A percentile compares a stretch with the other conserved stretches of the same genome.
Evolutionary conservation across 2,113 vertebrate genomes (phyloP).

Genomic region (Notechis scutatus): DNA sequence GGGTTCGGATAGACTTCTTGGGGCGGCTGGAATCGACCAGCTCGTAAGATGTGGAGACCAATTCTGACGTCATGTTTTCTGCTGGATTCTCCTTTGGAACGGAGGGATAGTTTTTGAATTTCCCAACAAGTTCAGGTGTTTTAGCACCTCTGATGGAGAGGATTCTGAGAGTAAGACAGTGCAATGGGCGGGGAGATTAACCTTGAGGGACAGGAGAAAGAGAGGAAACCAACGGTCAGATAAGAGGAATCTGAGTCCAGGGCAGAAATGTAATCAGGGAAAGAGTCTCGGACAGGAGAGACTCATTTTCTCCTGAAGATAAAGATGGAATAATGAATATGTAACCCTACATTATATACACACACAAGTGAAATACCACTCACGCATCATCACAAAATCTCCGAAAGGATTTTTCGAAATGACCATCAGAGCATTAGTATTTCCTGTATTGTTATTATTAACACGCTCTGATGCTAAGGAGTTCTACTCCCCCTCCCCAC

Average conservation of each 20-base stretch:
- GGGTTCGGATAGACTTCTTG: neutral
- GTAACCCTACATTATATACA: too few relatives aligned
- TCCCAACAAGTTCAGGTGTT: neutral
- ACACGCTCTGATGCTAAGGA: too few relatives aligned
- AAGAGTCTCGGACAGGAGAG: neutral
- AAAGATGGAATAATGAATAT: neutral
- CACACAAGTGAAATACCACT: too few relatives aligned
- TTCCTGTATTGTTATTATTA: too few relatives aligned
- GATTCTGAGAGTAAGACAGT: neutral
- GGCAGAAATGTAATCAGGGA: neutral
- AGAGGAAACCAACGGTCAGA: neutral
- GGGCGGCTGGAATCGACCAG: neutral
- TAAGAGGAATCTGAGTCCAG: neutral
- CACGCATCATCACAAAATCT: too few relatives aligned
- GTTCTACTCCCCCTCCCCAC: too few relatives aligned
- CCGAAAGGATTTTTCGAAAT: too few relatives aligned
- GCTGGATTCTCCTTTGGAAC: too few relatives aligned
- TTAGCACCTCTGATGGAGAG: neutral
- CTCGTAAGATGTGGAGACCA: neutral
- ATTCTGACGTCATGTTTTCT: slow-evolving; percentile 17
- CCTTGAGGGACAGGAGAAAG: neutral
- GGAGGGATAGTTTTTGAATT: neutral
- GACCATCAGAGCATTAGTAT: too few relatives aligned
- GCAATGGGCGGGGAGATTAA: neutral
- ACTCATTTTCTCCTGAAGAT: neutral